phyloP scores from a whole-genome alignment of 2,797 vertebrate genomes.

The Tiaroga cobitis region DNA sequence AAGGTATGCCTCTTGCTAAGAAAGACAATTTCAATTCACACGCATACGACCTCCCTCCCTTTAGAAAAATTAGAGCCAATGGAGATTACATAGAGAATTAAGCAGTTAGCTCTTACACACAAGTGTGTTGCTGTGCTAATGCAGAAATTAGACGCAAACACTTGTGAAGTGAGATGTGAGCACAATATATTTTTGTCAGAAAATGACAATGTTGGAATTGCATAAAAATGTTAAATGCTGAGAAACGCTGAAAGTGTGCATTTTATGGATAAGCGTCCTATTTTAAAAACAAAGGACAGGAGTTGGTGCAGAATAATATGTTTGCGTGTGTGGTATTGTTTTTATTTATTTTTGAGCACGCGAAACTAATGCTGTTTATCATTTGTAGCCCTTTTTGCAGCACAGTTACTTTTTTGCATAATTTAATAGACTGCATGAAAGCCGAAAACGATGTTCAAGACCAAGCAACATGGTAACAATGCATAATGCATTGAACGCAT shows the following conservation, averaged over 20 bases:
- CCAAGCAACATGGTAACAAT: conserved; percentile 32
- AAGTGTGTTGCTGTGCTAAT: conserved; percentile 8
- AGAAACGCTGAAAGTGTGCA: neutral
- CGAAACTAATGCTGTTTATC: conserved; percentile 19
- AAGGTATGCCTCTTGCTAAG: conserved; percentile 48
- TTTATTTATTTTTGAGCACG: neutral
- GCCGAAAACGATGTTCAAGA: neutral
- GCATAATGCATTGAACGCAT: conserved; percentile 10
- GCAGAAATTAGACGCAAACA: neutral
- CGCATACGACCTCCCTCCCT: conserved; percentile 33
- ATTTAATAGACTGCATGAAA: neutral
- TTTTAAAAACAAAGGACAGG: neutral
- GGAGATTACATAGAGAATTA: conserved; percentile 43
- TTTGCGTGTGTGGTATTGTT: neutral
- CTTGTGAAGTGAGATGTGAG: conserved; percentile 8
- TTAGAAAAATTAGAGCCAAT: conserved; percentile 35
- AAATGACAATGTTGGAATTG: neutral
- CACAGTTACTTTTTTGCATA: conserved; percentile 7
- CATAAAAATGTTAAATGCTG: neutral
- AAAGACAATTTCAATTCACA: conserved; percentile 51
- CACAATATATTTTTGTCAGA: neutral
- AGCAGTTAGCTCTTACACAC: conserved; percentile 24
- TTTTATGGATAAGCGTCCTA: neutral
- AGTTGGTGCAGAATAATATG: neutral
- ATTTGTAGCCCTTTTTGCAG: neutral